Percentiles rank a stretch among this genome's conserved stretches.
Conservation (phyloP, 2,797 vertebrate species). For the Xenentodon cancila region DNA sequence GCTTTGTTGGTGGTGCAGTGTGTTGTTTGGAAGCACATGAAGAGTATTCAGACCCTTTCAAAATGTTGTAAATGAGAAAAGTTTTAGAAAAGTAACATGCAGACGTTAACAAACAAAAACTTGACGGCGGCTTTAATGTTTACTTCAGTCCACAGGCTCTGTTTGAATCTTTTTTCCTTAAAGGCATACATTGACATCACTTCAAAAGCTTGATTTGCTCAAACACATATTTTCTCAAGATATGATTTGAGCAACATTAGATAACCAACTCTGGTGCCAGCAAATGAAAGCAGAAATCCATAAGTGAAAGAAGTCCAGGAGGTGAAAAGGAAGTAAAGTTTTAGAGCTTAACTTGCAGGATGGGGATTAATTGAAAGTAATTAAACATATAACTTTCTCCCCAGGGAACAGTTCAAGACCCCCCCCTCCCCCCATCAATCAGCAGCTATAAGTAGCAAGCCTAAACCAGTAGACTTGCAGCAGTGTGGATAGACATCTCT, state of each 20-base stretch:
- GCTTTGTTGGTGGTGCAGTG: slow-evolving; percentile 15
- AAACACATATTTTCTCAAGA: too few species aligned
- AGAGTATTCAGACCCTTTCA: slow-evolving; percentile 44
- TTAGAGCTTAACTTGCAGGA: slow-evolving; percentile 49
- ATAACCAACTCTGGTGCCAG: slow-evolving; percentile 1
- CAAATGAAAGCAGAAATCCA: slow-evolving; percentile 16
- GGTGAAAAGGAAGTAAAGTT: slow-evolving; percentile 41
- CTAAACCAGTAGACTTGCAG: slow-evolving; percentile 36
- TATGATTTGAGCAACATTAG: too few species aligned
- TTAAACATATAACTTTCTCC: slow-evolving; percentile 64
- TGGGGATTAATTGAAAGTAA: slow-evolving; percentile 75
- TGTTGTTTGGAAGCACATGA: slow-evolving; percentile 34
- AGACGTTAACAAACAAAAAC: slow-evolving; percentile 21
- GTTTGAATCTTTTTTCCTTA: slow-evolving; percentile 7
- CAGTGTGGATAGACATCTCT: slow-evolving; percentile 49
- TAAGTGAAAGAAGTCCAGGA: neutral
- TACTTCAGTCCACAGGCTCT: slow-evolving; percentile 19
- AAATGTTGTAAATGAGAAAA: slow-evolving; percentile 9
- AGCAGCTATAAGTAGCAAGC: slow-evolving; percentile 37
- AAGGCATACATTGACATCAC: slow-evolving; percentile 11
- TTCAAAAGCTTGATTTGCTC: neutral
- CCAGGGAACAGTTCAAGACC: slow-evolving; percentile 31
- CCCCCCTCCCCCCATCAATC: slow-evolving; percentile 49
- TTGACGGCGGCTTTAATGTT: slow-evolving; percentile 29
- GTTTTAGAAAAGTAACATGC: slow-evolving; percentile 5